Base-by-base conservation (phyloP, 2,113 vertebrate species). In the Noctilio leporinus region DNA sequence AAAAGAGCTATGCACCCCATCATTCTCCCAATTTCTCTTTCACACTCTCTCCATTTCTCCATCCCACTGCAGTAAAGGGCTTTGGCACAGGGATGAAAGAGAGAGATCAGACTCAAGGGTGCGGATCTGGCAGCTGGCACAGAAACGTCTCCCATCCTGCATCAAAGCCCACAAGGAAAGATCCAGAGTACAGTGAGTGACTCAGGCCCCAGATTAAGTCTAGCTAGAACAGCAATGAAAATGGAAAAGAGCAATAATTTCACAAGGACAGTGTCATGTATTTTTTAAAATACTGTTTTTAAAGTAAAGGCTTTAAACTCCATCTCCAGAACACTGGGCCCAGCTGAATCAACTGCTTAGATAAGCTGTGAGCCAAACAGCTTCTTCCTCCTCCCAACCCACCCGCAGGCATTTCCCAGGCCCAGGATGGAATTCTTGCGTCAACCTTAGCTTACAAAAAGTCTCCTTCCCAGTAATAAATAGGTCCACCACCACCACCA, bases 141-240 rank as follows among this genome's bases (percentile, higher is more conserved):
- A 95, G 94, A 93, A 94, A 88, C 90, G 92, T 93, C 95, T 95
- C 95, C 94, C 92, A 96, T 86, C 53, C 84, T 96, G 93, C 95
- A 96, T 90, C 95, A 96, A 94, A 96, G 84, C 77, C 77, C 49
- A 94, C 67, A 94, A 77, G 53, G 93, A 95, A 92, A 81, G 80
- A 89, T 96, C 62, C 93, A 91, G 73, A 96, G 81, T n/a, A n/a
- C n/a, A 84, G 87, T 95, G 47, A 87, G 95, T 96, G 95, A 96
- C 96, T 97, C 93, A 95, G 93, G 92, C 70, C 59, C 87, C 75
- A 0, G 91, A 94, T 86, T 91, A 96, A 89, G 89, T 95, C 69
- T 84, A 96, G 84, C 80, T 77, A 91, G 14, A 92, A 24, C 72
- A 92, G 53, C 70, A 69, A 38, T 69, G 57, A 93, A 69, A 90